Percentiles rank a stretch among this genome's conserved stretches.
Evolutionary conservation across 1,140 invertebrate species (phyloP).

Genomic region (Anoplolepis gracilipes): DNA sequence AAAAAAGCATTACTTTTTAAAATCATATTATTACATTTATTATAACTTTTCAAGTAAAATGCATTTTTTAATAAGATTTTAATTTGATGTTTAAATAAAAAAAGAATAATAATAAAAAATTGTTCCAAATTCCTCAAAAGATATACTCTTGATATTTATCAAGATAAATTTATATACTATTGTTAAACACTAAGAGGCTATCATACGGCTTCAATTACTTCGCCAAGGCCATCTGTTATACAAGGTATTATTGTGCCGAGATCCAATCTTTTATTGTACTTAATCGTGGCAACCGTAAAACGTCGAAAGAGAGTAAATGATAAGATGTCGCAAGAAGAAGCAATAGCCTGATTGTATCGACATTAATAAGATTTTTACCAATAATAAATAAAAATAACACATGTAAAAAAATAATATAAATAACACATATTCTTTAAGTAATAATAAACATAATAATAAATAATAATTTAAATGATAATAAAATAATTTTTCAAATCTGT

Average conservation of each 20-base stretch:
- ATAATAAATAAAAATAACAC: background rate
- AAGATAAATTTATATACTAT: slow-evolving; percentile 10
- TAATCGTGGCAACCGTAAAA: background rate
- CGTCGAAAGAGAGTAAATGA: slow-evolving; percentile 15
- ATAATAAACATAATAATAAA: background rate
- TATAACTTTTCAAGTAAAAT: background rate
- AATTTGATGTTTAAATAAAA: background rate
- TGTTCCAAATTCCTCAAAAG: background rate
- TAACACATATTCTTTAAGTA: background rate
- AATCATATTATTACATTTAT: background rate
- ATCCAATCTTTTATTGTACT: slow-evolving; percentile 24
- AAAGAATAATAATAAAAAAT: background rate
- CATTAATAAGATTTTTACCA: background rate
- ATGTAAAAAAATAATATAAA: background rate
- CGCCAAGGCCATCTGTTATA: slow-evolving; percentile 32
- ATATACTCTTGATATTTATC: background rate
- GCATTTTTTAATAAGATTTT: background rate
- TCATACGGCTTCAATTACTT: slow-evolving; percentile 11
- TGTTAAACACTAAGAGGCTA: background rate
- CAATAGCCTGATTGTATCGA: background rate
- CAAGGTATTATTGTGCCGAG: slow-evolving; percentile 44
- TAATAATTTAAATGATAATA: too few relatives aligned
- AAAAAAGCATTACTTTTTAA: background rate
- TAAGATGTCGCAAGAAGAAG: background rate
- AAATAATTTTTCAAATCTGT: background rate